These are phyloP conservation scores for Nemurella pictetii DNA, from an alignment of 2,888 invertebrate genomes.

Conservation along the genomic window DNA sequence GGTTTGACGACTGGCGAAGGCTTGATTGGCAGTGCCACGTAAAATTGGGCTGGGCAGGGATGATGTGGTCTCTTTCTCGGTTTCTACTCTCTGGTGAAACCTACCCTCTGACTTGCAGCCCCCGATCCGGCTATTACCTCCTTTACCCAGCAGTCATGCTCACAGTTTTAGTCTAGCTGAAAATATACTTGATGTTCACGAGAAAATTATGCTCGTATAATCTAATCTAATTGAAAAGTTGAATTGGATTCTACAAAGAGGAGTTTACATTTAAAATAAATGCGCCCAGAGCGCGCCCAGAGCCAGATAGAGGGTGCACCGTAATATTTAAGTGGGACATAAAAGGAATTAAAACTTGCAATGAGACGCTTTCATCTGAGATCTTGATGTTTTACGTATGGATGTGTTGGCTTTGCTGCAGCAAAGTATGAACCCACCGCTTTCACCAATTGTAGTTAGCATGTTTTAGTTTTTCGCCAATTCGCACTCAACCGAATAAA, in stretches of 20 bases:
- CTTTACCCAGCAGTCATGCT: not conserved
- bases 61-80: no score
- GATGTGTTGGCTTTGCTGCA: not conserved
- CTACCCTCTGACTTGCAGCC: no score
- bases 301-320: no score
- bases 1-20: no score
- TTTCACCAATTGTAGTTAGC: not conserved
- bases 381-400: not conserved
- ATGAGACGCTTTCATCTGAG: not conserved
- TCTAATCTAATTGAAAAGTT: constrained; percentile 18
- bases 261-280: not conserved
- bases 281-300: not conserved
- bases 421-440: not conserved
- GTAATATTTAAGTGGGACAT: not conserved
- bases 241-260: constrained; percentile 2
- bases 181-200: constrained; percentile 7
- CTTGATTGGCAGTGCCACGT: no score
- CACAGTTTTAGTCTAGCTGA: not conserved
- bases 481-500: no score
- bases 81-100: no score
- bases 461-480: no score
- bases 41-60: no score
- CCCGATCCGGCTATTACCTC: no score
- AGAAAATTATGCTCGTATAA: constrained; percentile 5
- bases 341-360: not conserved